These are phyloP conservation scores for Archegozetes longisetosus DNA, from an alignment of 1,140 invertebrate species.

Conservation along the genomic window DNA sequence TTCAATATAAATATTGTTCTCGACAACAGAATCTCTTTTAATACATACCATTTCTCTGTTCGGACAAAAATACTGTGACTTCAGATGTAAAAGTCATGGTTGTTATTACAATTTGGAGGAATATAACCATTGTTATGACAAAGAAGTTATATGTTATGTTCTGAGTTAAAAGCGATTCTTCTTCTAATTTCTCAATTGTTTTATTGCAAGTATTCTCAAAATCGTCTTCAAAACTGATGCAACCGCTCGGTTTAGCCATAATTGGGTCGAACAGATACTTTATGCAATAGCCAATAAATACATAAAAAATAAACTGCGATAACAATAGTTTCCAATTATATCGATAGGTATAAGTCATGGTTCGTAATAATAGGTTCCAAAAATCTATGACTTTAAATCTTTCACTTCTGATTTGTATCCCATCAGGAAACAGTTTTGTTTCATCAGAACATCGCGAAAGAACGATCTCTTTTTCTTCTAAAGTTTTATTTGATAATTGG, in stretches of 20 bases:
- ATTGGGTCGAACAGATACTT: too few species aligned
- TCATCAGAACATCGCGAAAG: not conserved
- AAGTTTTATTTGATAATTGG: not conserved
- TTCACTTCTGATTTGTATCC: not conserved
- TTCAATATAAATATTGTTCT: too few species aligned
- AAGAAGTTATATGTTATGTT: slow-evolving; percentile 7
- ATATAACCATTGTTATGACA: not conserved
- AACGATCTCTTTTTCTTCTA: not conserved
- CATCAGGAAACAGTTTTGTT: not conserved
- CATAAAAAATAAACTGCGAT: too few species aligned
- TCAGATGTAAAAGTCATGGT: too few species aligned
- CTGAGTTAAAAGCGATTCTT: too few species aligned
- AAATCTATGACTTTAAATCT: not conserved
- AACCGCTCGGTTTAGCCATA: too few species aligned
- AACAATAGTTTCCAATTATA: too few species aligned
- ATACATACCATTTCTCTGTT: slow-evolving; percentile 9
- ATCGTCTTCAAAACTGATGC: too few species aligned
- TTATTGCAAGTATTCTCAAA: not conserved
- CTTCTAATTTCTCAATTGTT: not conserved
- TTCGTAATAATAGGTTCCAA: not conserved
- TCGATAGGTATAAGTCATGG: too few species aligned
- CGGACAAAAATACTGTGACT: not conserved
- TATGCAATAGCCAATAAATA: too few species aligned
- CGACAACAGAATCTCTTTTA: too few species aligned
- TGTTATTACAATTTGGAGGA: not conserved